Percentiles rank a stretch among this genome's conserved stretches.
phyloP scores from a whole-genome alignment of 2,113 vertebrate species.

The Syrrhaptes paradoxus region DNA sequence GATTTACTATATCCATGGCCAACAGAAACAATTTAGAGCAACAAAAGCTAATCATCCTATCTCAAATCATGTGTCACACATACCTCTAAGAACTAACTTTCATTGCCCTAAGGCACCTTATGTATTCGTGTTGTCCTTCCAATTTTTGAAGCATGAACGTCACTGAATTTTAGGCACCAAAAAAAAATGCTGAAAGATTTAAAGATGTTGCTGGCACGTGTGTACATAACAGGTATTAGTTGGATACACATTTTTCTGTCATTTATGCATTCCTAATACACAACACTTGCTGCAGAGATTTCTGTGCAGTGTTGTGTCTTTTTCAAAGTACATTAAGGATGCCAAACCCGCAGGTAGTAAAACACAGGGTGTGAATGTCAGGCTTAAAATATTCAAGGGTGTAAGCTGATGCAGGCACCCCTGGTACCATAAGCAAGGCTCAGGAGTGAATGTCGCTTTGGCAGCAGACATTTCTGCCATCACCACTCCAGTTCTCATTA shows the following conservation, averaged over 20 bases:
- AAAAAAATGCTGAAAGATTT: not conserved
- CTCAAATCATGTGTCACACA: conserved; percentile 15
- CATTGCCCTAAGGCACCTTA: not conserved
- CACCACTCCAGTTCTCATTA: not conserved
- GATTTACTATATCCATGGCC: not conserved
- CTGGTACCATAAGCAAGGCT: not conserved
- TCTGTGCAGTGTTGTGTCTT: not conserved
- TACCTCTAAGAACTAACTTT: not conserved
- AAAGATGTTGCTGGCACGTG: not conserved
- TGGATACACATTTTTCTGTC: not conserved
- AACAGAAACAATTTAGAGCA: conserved; percentile 7
- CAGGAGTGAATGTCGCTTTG: not conserved
- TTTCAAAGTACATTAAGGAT: not conserved
- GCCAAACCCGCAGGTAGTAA: not conserved
- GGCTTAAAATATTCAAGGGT: not conserved
- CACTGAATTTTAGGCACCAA: not conserved
- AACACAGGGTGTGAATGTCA: not conserved
- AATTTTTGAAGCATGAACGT: not conserved
- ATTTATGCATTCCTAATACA: not conserved
- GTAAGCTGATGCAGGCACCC: not conserved
- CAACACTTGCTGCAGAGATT: not conserved
- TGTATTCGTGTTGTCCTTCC: not conserved
- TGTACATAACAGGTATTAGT: not conserved
- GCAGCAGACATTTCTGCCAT: not conserved
- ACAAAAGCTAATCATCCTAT: conserved; percentile 6